Conservation (phyloP, 1,140 invertebrate genomes). For the Neelides sp. region DNA sequence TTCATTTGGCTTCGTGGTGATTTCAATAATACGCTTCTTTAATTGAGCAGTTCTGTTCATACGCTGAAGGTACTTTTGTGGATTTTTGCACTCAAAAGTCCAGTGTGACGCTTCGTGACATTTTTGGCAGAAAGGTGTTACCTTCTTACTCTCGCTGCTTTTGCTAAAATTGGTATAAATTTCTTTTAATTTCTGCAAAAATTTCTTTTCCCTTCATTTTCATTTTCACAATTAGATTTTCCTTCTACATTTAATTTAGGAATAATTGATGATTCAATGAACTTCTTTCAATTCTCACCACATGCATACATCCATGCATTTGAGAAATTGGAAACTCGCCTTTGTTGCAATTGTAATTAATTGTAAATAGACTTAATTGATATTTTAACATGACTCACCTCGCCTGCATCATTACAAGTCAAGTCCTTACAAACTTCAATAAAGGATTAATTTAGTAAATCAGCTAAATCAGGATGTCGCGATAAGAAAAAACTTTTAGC, state of each 20-base stretch:
- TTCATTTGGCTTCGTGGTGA: not conserved
- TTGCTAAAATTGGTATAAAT: not conserved
- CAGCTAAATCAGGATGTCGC: too few relatives aligned
- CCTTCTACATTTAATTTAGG: not conserved
- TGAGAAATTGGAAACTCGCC: too few relatives aligned
- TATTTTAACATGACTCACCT: too few relatives aligned
- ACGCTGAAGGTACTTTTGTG: slow-evolving; percentile 71
- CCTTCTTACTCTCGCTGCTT: slow-evolving; percentile 24
- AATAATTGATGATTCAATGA: too few relatives aligned
- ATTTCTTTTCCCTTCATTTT: not conserved
- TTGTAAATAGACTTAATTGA: too few relatives aligned
- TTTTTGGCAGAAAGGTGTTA: slow-evolving; percentile 69
- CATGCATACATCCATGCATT: too few relatives aligned
- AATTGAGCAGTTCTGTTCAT: slow-evolving; percentile 64
- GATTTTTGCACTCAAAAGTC: slow-evolving; percentile 84
- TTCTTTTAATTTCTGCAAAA: not conserved
- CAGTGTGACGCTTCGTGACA: slow-evolving; percentile 81
- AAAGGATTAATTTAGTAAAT: too few relatives aligned
- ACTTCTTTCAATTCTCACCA: too few relatives aligned
- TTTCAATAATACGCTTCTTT: slow-evolving; percentile 45
- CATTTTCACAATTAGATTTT: not conserved
- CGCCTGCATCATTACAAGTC: too few relatives aligned
- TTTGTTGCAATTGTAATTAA: too few relatives aligned
- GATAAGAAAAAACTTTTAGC: too few relatives aligned
- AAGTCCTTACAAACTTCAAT: too few relatives aligned